Evolutionary conservation across 2,888 invertebrate genomes (phyloP).

Genomic region (Ceriagrion tenellum): DNA sequence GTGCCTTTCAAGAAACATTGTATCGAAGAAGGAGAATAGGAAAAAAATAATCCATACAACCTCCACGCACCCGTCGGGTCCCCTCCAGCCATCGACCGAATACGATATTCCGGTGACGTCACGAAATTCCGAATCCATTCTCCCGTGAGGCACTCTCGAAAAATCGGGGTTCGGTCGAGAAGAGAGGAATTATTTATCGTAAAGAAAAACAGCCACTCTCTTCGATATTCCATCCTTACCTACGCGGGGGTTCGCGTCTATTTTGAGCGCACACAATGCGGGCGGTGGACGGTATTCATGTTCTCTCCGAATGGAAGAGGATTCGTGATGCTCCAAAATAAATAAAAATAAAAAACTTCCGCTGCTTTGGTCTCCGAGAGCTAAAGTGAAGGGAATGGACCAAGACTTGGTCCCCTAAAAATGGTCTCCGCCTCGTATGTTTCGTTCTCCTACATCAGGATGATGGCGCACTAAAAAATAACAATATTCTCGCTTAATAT

Average conservation of each 20-base stretch:
- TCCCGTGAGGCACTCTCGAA: not conserved
- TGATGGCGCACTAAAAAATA: no score
- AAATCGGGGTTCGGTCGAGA: no score
- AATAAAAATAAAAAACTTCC: not conserved
- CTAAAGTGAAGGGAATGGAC: no score
- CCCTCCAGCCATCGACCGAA: not conserved
- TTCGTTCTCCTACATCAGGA: no score
- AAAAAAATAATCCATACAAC: not conserved
- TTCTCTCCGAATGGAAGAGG: not conserved
- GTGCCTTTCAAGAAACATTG: not conserved
- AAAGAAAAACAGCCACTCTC: not conserved
- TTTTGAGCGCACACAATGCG: not conserved
- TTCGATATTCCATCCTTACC: not conserved
- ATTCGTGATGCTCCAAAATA: not conserved
- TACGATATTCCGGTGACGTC: slow-evolving; percentile 7
- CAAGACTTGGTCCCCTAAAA: no score
- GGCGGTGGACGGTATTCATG: no score
- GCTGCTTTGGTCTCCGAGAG: no score
- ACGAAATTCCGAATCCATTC: not conserved
- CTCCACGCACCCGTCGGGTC: no score
- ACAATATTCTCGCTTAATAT: no score
- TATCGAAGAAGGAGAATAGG: not conserved
- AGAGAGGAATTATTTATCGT: not conserved
- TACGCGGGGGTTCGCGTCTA: not conserved
- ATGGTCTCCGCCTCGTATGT: no score